Conservation (phyloP, 2,797 vertebrate species). For the Yasuhikotakia modesta region DNA sequence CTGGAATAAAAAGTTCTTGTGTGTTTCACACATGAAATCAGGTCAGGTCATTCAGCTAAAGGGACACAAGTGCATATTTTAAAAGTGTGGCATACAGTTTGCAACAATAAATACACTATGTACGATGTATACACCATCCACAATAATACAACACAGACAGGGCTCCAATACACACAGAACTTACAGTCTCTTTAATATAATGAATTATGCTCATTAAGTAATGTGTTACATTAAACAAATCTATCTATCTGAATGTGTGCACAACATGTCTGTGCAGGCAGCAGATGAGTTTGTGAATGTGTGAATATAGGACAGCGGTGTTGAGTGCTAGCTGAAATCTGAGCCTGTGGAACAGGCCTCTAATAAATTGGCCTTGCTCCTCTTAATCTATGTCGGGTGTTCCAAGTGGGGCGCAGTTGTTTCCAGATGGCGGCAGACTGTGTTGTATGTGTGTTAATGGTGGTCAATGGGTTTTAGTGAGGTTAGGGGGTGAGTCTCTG, state of each 20-base stretch:
- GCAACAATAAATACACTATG: too few species aligned
- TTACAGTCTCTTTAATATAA: not conserved
- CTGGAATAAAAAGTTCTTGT: too few species aligned
- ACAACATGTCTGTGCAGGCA: not conserved
- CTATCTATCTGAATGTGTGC: not conserved
- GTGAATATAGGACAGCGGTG: conserved; percentile 23
- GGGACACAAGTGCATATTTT: too few species aligned
- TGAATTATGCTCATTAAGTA: conserved; percentile 8
- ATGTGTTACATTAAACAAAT: conserved; percentile 1
- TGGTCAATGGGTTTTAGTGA: conserved; percentile 30
- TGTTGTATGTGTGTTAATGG: conserved; percentile 43
- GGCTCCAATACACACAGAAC: too few species aligned
- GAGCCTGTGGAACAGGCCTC: conserved; percentile 32
- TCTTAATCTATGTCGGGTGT: conserved; percentile 43
- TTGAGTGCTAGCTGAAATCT: conserved; percentile 41
- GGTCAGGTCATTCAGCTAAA: not conserved
- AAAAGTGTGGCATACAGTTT: too few species aligned
- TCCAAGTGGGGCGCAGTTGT: conserved; percentile 41
- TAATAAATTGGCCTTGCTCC: conserved; percentile 44
- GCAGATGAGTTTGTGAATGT: conserved; percentile 12
- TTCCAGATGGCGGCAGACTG: conserved; percentile 48
- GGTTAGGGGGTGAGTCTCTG: not conserved
- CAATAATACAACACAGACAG: too few species aligned
- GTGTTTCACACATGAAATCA: not conserved
- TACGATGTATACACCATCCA: too few species aligned